Conservation (phyloP, 2,113 vertebrate species). For the Glareola pratincola region DNA sequence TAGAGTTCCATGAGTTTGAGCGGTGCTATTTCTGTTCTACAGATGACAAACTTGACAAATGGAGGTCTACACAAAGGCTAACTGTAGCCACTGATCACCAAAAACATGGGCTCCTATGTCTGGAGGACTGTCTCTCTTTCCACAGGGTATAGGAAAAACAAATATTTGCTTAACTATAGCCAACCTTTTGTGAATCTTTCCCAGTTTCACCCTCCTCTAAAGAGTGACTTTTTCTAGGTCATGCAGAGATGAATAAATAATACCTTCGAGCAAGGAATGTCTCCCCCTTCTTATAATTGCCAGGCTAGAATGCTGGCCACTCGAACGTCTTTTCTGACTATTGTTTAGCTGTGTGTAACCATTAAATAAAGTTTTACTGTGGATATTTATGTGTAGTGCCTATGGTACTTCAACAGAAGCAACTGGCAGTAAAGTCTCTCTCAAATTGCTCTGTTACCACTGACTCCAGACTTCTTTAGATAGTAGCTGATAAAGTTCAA, state of each 20-base stretch:
- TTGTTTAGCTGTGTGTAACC: not conserved
- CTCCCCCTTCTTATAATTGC: not conserved
- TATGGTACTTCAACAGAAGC: not conserved
- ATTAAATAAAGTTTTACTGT: not conserved
- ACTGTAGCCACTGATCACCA: not conserved
- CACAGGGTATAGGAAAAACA: not conserved
- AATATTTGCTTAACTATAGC: not conserved
- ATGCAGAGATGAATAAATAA: not conserved
- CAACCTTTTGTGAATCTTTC: not conserved
- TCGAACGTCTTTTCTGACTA: not conserved
- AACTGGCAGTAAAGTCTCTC: not conserved
- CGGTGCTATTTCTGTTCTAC: not conserved
- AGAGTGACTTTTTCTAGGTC: not conserved
- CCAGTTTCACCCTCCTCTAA: not conserved
- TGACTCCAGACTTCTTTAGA: slow-evolving; percentile 67
- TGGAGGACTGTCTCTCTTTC: not conserved
- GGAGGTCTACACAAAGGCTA: not conserved
- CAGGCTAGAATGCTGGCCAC: not conserved
- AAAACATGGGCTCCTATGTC: not conserved
- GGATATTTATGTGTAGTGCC: not conserved
- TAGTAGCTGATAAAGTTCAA: slow-evolving; percentile 72
- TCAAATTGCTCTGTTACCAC: slow-evolving; percentile 34
- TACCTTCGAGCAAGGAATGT: not conserved
- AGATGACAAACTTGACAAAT: not conserved
- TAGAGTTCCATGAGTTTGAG: not conserved